Conservation (phyloP, 2,888 invertebrate genomes). For the Cantharis rufa region DNA sequence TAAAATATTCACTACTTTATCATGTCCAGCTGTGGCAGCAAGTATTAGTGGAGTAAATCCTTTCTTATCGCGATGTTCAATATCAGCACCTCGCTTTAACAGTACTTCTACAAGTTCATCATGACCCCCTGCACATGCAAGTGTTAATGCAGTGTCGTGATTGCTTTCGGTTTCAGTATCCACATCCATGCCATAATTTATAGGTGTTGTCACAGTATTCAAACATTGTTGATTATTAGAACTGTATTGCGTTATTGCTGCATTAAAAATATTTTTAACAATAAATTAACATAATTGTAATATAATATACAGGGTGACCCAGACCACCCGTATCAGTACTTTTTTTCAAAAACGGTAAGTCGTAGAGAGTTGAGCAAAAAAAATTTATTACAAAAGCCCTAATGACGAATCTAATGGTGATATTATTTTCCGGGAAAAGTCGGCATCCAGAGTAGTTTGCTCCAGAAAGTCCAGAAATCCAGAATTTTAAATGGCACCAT, state of each 20-base stretch:
- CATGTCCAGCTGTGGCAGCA: slow-evolving; percentile 95
- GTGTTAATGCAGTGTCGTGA: slow-evolving; percentile 96
- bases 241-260: slow-evolving; percentile 39
- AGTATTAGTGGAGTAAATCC: slow-evolving; percentile 97
- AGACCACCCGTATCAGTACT: too few relatives aligned
- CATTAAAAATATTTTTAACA: slow-evolving; percentile 7
- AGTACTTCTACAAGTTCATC: slow-evolving; percentile 93
- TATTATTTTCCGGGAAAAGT: too few relatives aligned
- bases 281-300: neutral
- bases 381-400: too few relatives aligned
- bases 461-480: too few relatives aligned
- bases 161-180: slow-evolving; percentile 98
- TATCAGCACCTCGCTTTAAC: slow-evolving; percentile 89
- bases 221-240: slow-evolving; percentile 33
- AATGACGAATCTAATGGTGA: too few relatives aligned
- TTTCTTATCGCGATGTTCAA: slow-evolving; percentile 98
- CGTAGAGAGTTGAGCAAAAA: too few relatives aligned
- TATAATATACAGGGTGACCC: too few relatives aligned
- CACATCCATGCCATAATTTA: slow-evolving; percentile 84
- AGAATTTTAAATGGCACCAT: too few relatives aligned
- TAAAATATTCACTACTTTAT: slow-evolving; percentile 89
- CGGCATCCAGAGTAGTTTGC: too few relatives aligned
- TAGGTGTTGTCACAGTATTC: slow-evolving; percentile 49
- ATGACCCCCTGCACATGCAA: slow-evolving; percentile 97
- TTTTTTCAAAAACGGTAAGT: too few relatives aligned